Evolutionary conservation across 2,797 vertebrate species (phyloP).

Genomic region (Chrosomus eos): DNA sequence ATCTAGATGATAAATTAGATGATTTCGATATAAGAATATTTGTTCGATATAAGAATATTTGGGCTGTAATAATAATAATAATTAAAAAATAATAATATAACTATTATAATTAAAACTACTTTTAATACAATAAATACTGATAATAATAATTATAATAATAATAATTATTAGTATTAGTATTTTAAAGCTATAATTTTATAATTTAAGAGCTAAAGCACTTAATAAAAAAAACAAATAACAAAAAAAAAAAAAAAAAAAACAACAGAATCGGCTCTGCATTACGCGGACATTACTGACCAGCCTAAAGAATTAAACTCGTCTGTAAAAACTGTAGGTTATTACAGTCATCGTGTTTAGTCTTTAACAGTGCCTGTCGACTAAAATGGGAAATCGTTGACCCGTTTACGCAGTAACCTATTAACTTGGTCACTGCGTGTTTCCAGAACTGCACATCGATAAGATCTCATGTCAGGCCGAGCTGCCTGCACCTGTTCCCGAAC

Average conservation of each 20-base stretch:
- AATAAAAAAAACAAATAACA: not conserved
- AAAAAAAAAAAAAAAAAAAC: rapidly evolving
- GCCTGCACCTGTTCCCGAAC: constrained; percentile 50
- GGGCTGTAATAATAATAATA: not conserved
- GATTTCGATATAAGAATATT: not conserved
- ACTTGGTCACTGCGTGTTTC: constrained; percentile 53
- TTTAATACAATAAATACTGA: too few species aligned
- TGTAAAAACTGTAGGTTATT: not conserved
- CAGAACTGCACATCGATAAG: constrained; percentile 56
- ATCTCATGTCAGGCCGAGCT: constrained; percentile 34
- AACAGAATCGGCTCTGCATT: not conserved
- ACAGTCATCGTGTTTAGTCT: constrained; percentile 4
- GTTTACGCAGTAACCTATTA: constrained; percentile 58
- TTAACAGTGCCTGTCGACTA: constrained; percentile 15
- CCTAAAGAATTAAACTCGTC: too few species aligned
- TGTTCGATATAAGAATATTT: too few species aligned
- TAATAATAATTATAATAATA: too few species aligned
- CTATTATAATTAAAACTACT: too few species aligned
- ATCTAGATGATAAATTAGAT: not conserved
- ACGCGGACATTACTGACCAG: not conserved
- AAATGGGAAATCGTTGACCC: constrained; percentile 43
- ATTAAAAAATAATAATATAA: too few species aligned
- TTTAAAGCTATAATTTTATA: not conserved
- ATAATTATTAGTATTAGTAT: not conserved
- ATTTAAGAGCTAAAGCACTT: not conserved